Conservation (phyloP, 35 echinoderm and acorn worm genomes). For the Ptychodera flava region DNA sequence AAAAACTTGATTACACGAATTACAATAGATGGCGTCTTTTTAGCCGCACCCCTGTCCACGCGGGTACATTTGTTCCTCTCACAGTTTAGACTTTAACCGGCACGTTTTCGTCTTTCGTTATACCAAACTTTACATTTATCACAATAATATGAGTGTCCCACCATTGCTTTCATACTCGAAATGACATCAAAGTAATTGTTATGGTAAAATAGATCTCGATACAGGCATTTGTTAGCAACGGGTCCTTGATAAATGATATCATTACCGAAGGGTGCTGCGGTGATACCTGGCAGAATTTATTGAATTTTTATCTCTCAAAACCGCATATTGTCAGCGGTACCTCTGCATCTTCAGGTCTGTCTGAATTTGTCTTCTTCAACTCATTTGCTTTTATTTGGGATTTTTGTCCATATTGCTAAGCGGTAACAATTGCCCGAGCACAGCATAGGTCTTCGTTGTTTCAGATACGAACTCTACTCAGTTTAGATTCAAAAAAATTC, state of each 20-base stretch:
- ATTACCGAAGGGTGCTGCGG: too few relatives aligned
- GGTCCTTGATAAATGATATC: too few relatives aligned
- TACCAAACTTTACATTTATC: conserved; percentile 14
- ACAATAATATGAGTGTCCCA: conserved; percentile 11
- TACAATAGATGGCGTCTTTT: neutral
- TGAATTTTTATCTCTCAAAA: conserved; percentile 35
- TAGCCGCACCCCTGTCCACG: neutral
- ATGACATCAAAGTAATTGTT: conserved; percentile 29
- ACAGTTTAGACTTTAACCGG: neutral
- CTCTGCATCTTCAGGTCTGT: conserved; percentile 30
- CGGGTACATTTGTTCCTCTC: neutral
- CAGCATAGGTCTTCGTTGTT: conserved; percentile 41
- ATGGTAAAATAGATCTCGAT: too few relatives aligned
- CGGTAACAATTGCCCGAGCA: conserved; percentile 49
- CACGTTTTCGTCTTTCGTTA: conserved; percentile 5
- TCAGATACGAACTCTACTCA: conserved; percentile 10
- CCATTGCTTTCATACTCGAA: conserved; percentile 4
- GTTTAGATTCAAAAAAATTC: conserved; percentile 12
- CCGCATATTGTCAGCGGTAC: conserved; percentile 35
- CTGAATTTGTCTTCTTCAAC: conserved; percentile 25
- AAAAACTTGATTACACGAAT: conserved; percentile 2
- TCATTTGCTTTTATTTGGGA: conserved; percentile 10
- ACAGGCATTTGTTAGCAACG: too few relatives aligned
- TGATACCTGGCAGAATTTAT: neutral
- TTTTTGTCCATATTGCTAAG: conserved; percentile 21